Evolutionary conservation across 2,113 vertebrate genomes (phyloP).

Genomic region (Epinephelus moara): DNA sequence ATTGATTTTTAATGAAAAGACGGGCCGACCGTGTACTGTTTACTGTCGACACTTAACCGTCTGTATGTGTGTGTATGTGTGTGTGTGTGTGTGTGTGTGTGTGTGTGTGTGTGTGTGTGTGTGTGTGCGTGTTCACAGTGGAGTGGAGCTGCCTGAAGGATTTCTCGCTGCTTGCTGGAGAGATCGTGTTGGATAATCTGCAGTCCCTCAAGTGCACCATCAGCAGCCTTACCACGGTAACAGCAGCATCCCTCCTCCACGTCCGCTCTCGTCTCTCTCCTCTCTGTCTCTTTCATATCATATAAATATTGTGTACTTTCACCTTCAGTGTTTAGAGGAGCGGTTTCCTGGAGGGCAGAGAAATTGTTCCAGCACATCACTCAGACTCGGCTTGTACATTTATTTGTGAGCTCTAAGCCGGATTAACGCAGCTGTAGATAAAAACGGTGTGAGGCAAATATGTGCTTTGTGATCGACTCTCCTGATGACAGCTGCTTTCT

Average conservation of each 20-base stretch:
- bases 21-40: background rate
- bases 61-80: slow-evolving; percentile 29
- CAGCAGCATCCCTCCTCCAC: slow-evolving; percentile 25
- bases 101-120: slow-evolving; percentile 36
- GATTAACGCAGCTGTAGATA: too few species aligned
- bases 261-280: background rate
- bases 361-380: too few species aligned
- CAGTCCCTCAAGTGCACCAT: slow-evolving; percentile 90
- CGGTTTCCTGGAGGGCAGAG: too few species aligned
- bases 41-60: slow-evolving; percentile 1
- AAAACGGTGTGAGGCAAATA: too few species aligned
- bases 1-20: slow-evolving; percentile 52
- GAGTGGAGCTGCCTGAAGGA: slow-evolving; percentile 95
- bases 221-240: slow-evolving; percentile 91
- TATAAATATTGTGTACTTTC: too few species aligned
- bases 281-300: too few species aligned
- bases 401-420: too few species aligned
- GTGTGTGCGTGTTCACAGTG: slow-evolving; percentile 78
- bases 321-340: too few species aligned
- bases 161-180: slow-evolving; percentile 91
- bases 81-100: slow-evolving; percentile 32
- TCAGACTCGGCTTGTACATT: too few species aligned
- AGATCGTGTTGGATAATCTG: slow-evolving; percentile 90
- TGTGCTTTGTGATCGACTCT: background rate
- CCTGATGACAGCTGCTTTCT: background rate